Percentiles rank a stretch among this genome's conserved stretches.
phyloP scores from a whole-genome alignment of 2,113 vertebrate species.

The Notarius lentiginosus region DNA sequence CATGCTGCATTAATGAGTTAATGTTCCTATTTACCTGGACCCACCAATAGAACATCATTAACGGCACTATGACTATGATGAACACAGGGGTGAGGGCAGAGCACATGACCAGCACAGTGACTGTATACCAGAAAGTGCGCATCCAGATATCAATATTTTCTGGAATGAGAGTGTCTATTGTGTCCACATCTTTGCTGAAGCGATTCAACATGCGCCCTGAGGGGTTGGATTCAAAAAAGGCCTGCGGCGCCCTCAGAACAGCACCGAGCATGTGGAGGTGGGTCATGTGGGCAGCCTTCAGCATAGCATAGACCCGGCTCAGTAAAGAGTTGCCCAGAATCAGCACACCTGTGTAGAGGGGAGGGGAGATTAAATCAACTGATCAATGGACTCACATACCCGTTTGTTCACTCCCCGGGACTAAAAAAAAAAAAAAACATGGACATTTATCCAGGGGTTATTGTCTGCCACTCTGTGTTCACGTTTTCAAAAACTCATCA shows the following conservation, averaged over 20 bases:
- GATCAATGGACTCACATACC: neutral
- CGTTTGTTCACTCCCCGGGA: neutral
- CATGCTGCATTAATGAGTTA: slow-evolving; percentile 73
- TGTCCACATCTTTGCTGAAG: slow-evolving; percentile 80
- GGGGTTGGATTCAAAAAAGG: slow-evolving; percentile 78
- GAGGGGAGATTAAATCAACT: slow-evolving; percentile 60
- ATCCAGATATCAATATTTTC: slow-evolving; percentile 82
- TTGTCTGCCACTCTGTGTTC: neutral
- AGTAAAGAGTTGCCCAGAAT: slow-evolving; percentile 74
- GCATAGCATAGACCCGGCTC: slow-evolving; percentile 74
- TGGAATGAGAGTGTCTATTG: slow-evolving; percentile 76
- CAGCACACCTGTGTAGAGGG: slow-evolving; percentile 70
- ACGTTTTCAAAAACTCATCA: neutral
- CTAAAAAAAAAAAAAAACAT: neutral
- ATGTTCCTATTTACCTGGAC: slow-evolving; percentile 80
- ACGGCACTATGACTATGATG: slow-evolving; percentile 77
- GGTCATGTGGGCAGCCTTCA: slow-evolving; percentile 70
- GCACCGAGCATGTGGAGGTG: slow-evolving; percentile 74
- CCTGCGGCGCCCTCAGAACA: slow-evolving; percentile 74
- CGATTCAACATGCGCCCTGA: slow-evolving; percentile 77
- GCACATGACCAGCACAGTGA: slow-evolving; percentile 80
- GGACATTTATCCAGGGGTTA: neutral
- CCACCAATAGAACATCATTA: slow-evolving; percentile 81
- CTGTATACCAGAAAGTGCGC: slow-evolving; percentile 82
- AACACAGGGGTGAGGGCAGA: slow-evolving; percentile 79